A percentile compares a stretch with the other conserved stretches of the same genome.
phyloP scores from a whole-genome alignment of 1,140 invertebrate genomes.

The Wiebesia pumilae region DNA sequence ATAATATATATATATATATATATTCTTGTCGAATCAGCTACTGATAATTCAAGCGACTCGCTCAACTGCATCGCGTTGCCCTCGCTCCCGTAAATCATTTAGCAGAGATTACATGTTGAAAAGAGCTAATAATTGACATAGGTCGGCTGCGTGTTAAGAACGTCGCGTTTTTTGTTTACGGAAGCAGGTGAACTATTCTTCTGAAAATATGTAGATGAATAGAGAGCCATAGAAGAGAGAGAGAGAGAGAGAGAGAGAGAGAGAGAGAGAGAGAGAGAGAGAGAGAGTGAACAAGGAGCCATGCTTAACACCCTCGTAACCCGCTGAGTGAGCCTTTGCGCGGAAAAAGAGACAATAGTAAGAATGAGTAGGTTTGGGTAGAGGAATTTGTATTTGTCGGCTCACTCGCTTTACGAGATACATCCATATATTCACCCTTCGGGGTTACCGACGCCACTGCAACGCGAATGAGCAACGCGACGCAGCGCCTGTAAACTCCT shows the following conservation, averaged over 20 bases:
- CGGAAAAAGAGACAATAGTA: constrained; percentile 57
- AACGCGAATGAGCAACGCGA: not conserved
- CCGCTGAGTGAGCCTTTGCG: constrained; percentile 57
- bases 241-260: not conserved
- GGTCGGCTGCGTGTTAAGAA: not conserved
- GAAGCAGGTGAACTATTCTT: constrained; percentile 13
- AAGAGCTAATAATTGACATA: constrained; percentile 45
- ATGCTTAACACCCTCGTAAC: constrained; percentile 64
- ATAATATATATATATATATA: not conserved
- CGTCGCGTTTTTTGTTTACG: not conserved
- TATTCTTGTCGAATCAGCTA: not conserved
- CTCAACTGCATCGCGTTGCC: too few species aligned
- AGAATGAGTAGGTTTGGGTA: constrained; percentile 19
- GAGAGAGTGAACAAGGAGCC: constrained; percentile 55
- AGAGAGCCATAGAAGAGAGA: not conserved
- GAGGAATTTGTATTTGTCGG: constrained; percentile 63
- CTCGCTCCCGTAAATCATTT: constrained; percentile 50
- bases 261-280: not conserved
- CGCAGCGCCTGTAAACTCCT: constrained; percentile 55
- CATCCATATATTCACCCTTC: constrained; percentile 49
- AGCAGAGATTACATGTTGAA: constrained; percentile 38
- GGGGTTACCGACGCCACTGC: not conserved
- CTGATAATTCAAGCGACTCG: constrained; percentile 26
- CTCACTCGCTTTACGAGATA: constrained; percentile 58
- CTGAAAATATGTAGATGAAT: constrained; percentile 27